Evolutionary conservation across 2,113 vertebrate genomes (phyloP), one percentile per base, ranked within the genome.

Genomic region (Bubo blakistoni): DNA sequence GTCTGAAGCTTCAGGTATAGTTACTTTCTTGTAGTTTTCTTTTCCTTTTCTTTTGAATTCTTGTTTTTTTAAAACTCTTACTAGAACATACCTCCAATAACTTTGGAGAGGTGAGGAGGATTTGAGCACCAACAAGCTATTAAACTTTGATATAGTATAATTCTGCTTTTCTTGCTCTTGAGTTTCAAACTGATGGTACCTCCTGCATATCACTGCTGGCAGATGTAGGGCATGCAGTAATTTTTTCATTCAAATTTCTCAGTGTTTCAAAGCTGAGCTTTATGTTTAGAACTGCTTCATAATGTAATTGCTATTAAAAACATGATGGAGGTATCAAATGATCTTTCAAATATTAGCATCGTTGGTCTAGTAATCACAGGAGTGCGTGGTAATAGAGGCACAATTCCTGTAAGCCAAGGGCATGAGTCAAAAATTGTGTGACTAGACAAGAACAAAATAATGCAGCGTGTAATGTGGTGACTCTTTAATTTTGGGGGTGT

Each of bases 1-100:
- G 85, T 99, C 99, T 69, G 98, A 98, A 95, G 98, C 97, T 84
- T 99, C 99, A 98, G 99, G 99, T 99, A 99, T 4, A 70, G 77
- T 87, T 72, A 29, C 89, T 78, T 71, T 22, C 34, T 71, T 73
- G 34, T 57, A 54, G 40, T 74, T 72, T 46, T 44, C 44, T 44
- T 46, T 18, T 70, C 32, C 26, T 79, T 83, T 63, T 70, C 38
- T 84, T 86, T 88, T 77, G 34, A 67, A 32, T 73, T 90, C 14
- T 88, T 5, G 4, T 29, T 52, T 40, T 55, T 76, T 57, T 27
- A 22, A 55, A 86, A n/a, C n/a, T 88, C 29, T 7, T 36, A 27
- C 30, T 80, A 38, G 34, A 76, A 59, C 32, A 9, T 30, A 59
- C 40, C 34, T 47, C 27, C 8, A 44, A 2, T 65, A 80, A 26